These are phyloP conservation scores for Camelus bactrianus DNA, from an alignment of 2,113 vertebrate genomes.

Conservation along the genomic window DNA sequence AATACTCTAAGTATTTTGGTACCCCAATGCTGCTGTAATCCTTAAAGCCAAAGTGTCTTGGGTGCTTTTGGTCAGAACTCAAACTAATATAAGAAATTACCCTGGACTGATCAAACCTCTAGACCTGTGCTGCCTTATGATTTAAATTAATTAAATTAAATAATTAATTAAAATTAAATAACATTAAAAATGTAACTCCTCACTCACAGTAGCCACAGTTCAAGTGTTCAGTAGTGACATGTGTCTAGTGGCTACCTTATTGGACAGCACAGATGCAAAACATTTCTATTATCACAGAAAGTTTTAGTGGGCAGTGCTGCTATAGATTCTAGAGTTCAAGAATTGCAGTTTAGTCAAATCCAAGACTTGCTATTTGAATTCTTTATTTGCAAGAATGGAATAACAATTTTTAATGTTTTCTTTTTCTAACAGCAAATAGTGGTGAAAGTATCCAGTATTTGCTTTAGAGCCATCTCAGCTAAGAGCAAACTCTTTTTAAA, in stretches of 20 bases:
- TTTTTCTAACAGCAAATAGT: slow-evolving; percentile 55
- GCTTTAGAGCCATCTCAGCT: not conserved
- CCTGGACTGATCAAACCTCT: slow-evolving; percentile 76
- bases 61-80: slow-evolving; percentile 69
- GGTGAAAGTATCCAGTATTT: slow-evolving; percentile 10
- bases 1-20: slow-evolving; percentile 74
- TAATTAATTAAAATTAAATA: slow-evolving; percentile 55
- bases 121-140: not conserved
- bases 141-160: not conserved
- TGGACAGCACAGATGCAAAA: not conserved
- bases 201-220: slow-evolving; percentile 11
- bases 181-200: slow-evolving; percentile 53
- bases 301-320: not conserved
- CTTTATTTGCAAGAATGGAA: slow-evolving; percentile 68
- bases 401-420: slow-evolving; percentile 62
- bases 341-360: slow-evolving; percentile 64
- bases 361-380: slow-evolving; percentile 60
- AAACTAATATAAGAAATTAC: slow-evolving; percentile 66
- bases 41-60: slow-evolving; percentile 66
- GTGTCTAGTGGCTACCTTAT: not conserved
- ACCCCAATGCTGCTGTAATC: slow-evolving; percentile 72
- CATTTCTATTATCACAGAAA: slow-evolving; percentile 15
- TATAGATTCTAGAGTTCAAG: not conserved
- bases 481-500: slow-evolving; percentile 26
- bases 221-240: not conserved